Percentiles rank a stretch among this genome's conserved stretches.
These are phyloP conservation scores for Peromyscus nudipes DNA, from an alignment of 2,797 vertebrate species.

Conservation along the genomic window DNA sequence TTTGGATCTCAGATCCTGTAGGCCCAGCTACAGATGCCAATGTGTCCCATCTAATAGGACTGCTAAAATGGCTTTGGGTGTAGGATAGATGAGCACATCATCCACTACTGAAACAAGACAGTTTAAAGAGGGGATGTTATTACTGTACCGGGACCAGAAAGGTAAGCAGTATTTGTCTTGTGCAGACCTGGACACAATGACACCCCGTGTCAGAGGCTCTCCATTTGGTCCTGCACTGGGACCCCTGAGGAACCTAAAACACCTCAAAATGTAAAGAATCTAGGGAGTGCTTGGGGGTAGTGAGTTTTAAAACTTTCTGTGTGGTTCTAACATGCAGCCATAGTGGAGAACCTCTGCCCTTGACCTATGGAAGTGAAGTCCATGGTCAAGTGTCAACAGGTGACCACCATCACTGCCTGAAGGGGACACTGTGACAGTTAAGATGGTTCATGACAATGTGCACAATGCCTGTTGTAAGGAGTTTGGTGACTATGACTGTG, in stretches of 20 bases:
- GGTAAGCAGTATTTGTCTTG: background rate
- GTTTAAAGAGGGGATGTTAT: background rate
- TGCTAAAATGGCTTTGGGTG: background rate
- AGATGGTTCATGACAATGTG: background rate
- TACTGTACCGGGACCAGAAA: background rate
- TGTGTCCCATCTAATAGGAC: background rate
- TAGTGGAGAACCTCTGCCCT: background rate
- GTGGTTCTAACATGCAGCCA: no score
- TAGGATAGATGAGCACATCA: background rate
- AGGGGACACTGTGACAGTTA: background rate
- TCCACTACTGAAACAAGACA: background rate
- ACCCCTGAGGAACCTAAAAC: background rate
- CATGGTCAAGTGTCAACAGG: background rate
- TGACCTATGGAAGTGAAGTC: background rate
- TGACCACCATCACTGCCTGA: no score
- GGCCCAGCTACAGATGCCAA: background rate
- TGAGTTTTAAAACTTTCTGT: background rate
- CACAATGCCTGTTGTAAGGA: background rate
- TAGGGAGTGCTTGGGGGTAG: fast-evolving
- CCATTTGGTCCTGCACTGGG: background rate
- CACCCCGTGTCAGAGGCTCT: background rate
- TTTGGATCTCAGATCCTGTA: background rate
- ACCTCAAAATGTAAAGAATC: background rate
- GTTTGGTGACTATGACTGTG: background rate
- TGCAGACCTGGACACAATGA: background rate